These are phyloP conservation scores for Synergus gifuensis DNA, from an alignment of 2,888 invertebrate genomes.

Conservation along the genomic window DNA sequence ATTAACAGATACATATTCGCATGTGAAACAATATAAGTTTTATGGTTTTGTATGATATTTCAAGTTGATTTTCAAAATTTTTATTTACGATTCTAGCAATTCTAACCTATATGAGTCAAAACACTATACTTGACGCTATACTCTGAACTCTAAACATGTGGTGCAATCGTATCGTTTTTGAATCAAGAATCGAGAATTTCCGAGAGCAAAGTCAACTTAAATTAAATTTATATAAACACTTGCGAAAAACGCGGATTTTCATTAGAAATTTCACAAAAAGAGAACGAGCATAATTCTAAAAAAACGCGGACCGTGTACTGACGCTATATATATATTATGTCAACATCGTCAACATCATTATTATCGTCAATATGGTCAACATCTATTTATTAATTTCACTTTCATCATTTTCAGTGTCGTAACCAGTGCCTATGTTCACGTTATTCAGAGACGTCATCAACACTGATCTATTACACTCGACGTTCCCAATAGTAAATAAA, in stretches of 20 bases:
- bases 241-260: background rate
- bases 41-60: slow-evolving; percentile 63
- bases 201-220: background rate
- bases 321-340: background rate
- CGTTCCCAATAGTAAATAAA: too few relatives aligned
- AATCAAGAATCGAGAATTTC: slow-evolving; percentile 1
- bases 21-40: slow-evolving; percentile 27
- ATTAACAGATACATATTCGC: background rate
- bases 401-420: background rate
- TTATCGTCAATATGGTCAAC: background rate
- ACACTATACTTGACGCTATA: background rate
- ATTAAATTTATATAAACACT: background rate
- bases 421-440: background rate
- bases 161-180: background rate
- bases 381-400: background rate
- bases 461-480: too few relatives aligned
- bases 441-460: background rate
- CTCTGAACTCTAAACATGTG: background rate
- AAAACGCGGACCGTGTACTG: background rate
- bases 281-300: background rate
- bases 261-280: background rate
- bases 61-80: slow-evolving; percentile 56
- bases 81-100: slow-evolving; percentile 64
- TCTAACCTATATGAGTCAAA: slow-evolving; percentile 68
- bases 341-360: background rate